Conservation (phyloP, 2,113 vertebrate species). For the Steatornis caripensis region DNA sequence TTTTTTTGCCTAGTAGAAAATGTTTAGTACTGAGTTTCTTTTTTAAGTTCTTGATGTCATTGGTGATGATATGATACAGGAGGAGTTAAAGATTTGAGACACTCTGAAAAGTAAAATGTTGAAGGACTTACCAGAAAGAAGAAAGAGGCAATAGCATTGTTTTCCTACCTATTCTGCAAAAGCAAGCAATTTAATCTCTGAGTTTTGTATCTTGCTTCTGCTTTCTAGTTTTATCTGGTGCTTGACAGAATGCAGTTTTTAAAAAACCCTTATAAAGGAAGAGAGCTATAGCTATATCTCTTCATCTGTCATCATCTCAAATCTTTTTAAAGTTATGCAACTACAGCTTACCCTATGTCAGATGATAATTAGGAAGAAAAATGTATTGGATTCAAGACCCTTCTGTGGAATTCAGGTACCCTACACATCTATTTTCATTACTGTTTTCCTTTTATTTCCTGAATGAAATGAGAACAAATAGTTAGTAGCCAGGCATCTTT, state of each 20-base stretch:
- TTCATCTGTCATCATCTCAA: background rate
- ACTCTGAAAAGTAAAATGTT: background rate
- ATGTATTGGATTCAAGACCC: background rate
- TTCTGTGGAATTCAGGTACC: background rate
- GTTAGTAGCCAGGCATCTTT: background rate
- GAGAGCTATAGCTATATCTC: background rate
- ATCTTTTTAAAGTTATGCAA: background rate
- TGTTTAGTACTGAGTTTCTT: background rate
- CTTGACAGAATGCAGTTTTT: background rate
- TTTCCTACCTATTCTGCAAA: background rate
- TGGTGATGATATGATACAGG: background rate
- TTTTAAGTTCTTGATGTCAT: background rate
- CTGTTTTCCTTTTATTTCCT: background rate
- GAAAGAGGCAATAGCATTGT: background rate
- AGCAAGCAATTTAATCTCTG: background rate
- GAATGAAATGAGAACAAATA: background rate
- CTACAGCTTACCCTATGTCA: background rate
- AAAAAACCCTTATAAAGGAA: background rate
- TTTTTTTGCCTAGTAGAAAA: background rate
- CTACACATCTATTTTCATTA: background rate
- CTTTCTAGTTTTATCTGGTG: slow-evolving; percentile 1
- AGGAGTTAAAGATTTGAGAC: background rate
- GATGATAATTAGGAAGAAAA: slow-evolving; percentile 4
- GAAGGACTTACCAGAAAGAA: background rate
- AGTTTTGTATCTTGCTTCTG: background rate